Conservation (phyloP, 2,797 vertebrate species). For the Pangasius larnaudii region DNA sequence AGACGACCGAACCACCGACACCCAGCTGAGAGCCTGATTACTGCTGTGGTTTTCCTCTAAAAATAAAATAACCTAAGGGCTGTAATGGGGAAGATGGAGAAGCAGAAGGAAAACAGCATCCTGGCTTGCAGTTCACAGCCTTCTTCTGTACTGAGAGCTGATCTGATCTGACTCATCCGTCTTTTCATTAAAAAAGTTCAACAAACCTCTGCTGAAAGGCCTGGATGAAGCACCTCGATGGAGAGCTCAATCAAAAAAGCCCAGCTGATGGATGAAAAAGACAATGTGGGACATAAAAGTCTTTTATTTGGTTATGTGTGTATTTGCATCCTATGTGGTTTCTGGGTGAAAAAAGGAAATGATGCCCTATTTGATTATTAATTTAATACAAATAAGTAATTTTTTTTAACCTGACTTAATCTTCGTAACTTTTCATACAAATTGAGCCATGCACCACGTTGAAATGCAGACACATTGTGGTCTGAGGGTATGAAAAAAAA, state of each 20-base stretch:
- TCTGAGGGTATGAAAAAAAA: not conserved
- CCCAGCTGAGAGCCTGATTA: slow-evolving; percentile 31
- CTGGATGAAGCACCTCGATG: not conserved
- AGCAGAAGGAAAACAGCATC: not conserved
- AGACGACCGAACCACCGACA: not conserved
- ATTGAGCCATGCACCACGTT: too few species aligned
- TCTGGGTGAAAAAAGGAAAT: not conserved
- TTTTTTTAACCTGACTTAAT: not conserved
- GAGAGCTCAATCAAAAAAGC: not conserved
- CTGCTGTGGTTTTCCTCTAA: not conserved
- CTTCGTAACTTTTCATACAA: too few species aligned
- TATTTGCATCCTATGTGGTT: not conserved
- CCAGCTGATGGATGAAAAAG: not conserved
- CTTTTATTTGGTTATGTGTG: not conserved
- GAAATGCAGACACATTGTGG: not conserved
- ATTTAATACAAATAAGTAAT: not conserved
- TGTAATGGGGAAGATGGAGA: slow-evolving; percentile 2
- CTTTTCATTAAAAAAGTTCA: slow-evolving; percentile 2
- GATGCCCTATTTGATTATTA: not conserved
- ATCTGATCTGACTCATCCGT: not conserved
- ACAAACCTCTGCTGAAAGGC: not conserved
- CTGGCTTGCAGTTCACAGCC: not conserved
- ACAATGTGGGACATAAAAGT: not conserved
- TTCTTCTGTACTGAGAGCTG: not conserved
- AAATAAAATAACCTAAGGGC: slow-evolving; percentile 22